Conservation (phyloP, 2,113 vertebrate genomes). For the Xerus inauris region DNA sequence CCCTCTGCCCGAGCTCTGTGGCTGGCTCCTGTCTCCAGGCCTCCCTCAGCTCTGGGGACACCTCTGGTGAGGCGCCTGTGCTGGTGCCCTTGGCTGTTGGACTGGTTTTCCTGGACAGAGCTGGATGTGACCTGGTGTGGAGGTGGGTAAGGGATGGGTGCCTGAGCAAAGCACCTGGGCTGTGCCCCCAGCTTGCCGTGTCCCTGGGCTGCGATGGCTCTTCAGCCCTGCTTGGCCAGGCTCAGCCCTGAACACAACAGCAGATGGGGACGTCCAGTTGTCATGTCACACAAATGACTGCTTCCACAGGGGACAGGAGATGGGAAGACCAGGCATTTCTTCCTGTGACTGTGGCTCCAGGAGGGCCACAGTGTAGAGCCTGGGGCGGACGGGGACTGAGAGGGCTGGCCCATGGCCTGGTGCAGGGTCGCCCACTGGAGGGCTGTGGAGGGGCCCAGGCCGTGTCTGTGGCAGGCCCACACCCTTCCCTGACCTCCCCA, state of each 20-base stretch:
- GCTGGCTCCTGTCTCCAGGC: neutral
- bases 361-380: neutral
- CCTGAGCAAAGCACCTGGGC: no score
- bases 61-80: no score
- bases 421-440: rapidly evolving
- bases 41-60: neutral
- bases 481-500: slow-evolving; percentile 69
- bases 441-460: rapidly evolving
- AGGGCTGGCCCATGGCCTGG: rapidly evolving
- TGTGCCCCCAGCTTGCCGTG: no score
- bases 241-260: no score
- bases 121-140: neutral
- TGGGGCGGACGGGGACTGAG: neutral
- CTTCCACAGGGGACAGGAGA: neutral
- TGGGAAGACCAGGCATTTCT: rapidly evolving
- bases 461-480: no score
- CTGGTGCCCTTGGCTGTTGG: neutral
- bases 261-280: no score
- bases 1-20: neutral
- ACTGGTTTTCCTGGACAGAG: neutral
- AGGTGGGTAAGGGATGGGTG: neutral
- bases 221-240: no score
- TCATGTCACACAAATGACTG: rapidly evolving
- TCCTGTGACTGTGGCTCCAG: neutral
- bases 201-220: no score